phyloP scores from a whole-genome alignment of 1,140 invertebrate genomes.

The Phortica variegata region DNA sequence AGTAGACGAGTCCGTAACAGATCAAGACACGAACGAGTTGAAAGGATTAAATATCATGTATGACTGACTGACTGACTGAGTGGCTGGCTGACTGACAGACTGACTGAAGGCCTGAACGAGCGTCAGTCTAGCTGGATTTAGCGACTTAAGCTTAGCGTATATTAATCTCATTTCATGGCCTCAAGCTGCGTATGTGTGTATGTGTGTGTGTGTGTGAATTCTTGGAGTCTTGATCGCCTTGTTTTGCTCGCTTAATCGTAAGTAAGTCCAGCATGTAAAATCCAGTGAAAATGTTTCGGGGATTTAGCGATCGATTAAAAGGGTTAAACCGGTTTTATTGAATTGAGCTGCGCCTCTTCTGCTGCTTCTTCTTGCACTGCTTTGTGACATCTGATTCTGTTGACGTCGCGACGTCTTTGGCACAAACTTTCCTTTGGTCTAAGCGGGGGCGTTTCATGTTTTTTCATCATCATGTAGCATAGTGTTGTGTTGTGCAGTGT shows the following conservation, averaged over 20 bases:
- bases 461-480: background rate
- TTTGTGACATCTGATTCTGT: conserved; percentile 34
- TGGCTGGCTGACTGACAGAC: conserved; percentile 13
- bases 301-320: conserved; percentile 29
- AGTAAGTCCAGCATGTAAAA: conserved; percentile 37
- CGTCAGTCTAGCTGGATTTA: conserved; percentile 8
- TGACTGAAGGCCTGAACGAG: background rate
- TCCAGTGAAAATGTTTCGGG: conserved; percentile 19
- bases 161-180: conserved; percentile 47
- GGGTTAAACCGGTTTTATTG: conserved; percentile 19
- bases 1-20: background rate
- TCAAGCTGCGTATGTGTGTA: conserved; percentile 24
- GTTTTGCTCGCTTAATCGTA: conserved; percentile 38
- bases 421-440: conserved; percentile 3
- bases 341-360: too few relatives aligned
- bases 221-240: conserved; percentile 12
- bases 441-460: background rate
- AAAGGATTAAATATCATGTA: conserved; percentile 32
- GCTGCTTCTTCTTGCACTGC: background rate
- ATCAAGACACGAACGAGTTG: conserved; percentile 32
- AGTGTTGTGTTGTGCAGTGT: background rate
- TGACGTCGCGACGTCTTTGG: conserved; percentile 9
- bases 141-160: conserved; percentile 40
- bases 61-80: background rate
- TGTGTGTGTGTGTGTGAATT: background rate